These are phyloP conservation scores for Dasysyrphus tricinctus DNA, from an alignment of 2,888 invertebrate genomes.

Conservation along the genomic window DNA sequence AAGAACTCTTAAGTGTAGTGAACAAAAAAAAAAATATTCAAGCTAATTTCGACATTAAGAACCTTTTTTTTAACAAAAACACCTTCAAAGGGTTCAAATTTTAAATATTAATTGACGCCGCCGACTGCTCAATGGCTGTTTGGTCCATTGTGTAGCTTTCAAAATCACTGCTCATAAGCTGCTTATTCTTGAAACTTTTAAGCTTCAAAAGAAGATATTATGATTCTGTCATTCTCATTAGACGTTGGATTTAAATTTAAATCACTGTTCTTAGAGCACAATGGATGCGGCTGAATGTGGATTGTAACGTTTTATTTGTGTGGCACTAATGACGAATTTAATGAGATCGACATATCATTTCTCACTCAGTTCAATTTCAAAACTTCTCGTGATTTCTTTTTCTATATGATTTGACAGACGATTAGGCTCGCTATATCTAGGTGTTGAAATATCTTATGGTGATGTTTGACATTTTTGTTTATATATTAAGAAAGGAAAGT, in stretches of 20 bases:
- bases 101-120: slow-evolving; percentile 43
- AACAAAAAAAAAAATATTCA: neutral
- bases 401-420: slow-evolving; percentile 33
- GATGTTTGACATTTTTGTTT: slow-evolving; percentile 42
- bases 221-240: slow-evolving; percentile 58
- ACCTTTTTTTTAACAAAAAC: slow-evolving; percentile 3
- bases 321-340: slow-evolving; percentile 37
- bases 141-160: slow-evolving; percentile 22
- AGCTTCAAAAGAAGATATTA: slow-evolving; percentile 35
- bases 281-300: neutral
- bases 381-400: slow-evolving; percentile 7
- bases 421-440: slow-evolving; percentile 34
- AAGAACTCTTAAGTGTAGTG: slow-evolving; percentile 1
- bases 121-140: neutral
- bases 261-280: neutral
- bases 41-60: slow-evolving; percentile 33
- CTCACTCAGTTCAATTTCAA: neutral
- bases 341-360: slow-evolving; percentile 40
- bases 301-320: neutral
- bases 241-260: slow-evolving; percentile 23
- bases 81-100: slow-evolving; percentile 35
- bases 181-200: slow-evolving; percentile 47
- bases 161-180: slow-evolving; percentile 55
- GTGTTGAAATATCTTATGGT: slow-evolving; percentile 49
- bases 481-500: neutral